Evolutionary conservation across 2,888 invertebrate species (phyloP).

Genomic region (Mechanitis mazaeus): DNA sequence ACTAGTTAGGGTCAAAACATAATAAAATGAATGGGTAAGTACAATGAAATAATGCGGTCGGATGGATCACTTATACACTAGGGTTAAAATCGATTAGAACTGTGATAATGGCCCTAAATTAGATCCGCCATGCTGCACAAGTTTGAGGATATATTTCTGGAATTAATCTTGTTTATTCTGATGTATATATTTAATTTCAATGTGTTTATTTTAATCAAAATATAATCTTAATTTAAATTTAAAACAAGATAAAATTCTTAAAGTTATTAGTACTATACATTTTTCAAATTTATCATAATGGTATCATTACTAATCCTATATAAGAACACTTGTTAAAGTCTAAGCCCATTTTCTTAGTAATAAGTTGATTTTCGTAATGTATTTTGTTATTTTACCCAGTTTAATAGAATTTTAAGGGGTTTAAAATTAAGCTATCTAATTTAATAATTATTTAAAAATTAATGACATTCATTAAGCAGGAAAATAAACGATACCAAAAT

Average conservation of each 20-base stretch:
- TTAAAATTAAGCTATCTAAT: constrained; percentile 2
- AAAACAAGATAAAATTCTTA: not conserved
- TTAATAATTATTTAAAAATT: not conserved
- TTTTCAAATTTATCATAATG: constrained; percentile 28
- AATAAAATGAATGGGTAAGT: constrained; percentile 57
- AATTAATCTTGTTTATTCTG: no score
- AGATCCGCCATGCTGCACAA: constrained; percentile 34
- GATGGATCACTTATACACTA: constrained; percentile 57
- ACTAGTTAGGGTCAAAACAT: constrained; percentile 42
- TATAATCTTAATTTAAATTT: no score
- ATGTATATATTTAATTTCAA: no score
- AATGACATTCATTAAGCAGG: not conserved
- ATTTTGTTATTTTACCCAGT: constrained; percentile 26
- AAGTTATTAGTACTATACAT: not conserved
- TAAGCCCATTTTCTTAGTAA: constrained; percentile 38
- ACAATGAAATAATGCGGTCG: constrained; percentile 73
- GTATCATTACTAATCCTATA: constrained; percentile 32
- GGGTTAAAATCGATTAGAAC: constrained; percentile 72
- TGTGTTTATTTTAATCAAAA: no score
- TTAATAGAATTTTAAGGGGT: constrained; percentile 2
- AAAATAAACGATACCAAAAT: not conserved
- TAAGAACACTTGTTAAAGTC: constrained; percentile 45
- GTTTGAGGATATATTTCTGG: constrained; percentile 14
- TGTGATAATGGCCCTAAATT: constrained; percentile 57
- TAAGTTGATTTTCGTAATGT: constrained; percentile 32